A percentile compares a stretch with the other conserved stretches of the same genome.
These are phyloP conservation scores for Epizoanthus scotinus DNA, from an alignment of 92 coral and sea anemone genomes.

Conservation along the genomic window DNA sequence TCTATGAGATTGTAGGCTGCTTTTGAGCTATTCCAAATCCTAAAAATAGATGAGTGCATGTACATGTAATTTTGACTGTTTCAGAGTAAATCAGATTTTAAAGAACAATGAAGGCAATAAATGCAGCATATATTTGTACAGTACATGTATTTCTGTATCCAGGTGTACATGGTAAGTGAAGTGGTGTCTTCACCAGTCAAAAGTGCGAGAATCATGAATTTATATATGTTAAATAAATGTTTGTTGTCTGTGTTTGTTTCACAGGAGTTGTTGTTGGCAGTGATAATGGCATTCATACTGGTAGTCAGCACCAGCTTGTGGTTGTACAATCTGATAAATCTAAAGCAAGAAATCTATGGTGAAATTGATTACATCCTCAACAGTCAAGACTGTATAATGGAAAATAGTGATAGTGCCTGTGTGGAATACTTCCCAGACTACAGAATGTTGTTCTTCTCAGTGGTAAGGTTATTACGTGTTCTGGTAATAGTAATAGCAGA, in stretches of 20 bases:
- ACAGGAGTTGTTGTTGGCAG: conserved; percentile 74
- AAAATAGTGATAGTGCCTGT: neutral
- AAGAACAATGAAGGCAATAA: too few relatives aligned
- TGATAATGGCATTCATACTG: conserved; percentile 68
- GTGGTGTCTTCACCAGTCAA: too few relatives aligned
- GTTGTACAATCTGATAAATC: conserved; percentile 72
- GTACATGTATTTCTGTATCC: too few relatives aligned
- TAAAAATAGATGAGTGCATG: too few relatives aligned
- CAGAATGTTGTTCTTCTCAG: conserved; percentile 59
- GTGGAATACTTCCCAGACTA: conserved; percentile 71
- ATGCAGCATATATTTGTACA: too few relatives aligned
- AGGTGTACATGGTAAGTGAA: too few relatives aligned
- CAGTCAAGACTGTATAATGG: conserved; percentile 7
- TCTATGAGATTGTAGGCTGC: too few relatives aligned
- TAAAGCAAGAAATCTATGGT: conserved; percentile 58
- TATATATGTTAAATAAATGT: neutral
- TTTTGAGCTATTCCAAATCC: too few relatives aligned
- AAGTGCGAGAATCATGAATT: neutral
- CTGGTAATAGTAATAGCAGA: neutral
- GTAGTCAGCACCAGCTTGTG: conserved; percentile 80
- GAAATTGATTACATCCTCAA: conserved; percentile 51
- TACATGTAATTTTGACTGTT: too few relatives aligned
- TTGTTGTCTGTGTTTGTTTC: neutral
- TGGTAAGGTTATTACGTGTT: conserved; percentile 52
- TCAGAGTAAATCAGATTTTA: too few relatives aligned